Percentiles rank a stretch among this genome's conserved stretches.
Conservation (phyloP, 2,113 vertebrate genomes). For the Microcebus griseorufus region DNA sequence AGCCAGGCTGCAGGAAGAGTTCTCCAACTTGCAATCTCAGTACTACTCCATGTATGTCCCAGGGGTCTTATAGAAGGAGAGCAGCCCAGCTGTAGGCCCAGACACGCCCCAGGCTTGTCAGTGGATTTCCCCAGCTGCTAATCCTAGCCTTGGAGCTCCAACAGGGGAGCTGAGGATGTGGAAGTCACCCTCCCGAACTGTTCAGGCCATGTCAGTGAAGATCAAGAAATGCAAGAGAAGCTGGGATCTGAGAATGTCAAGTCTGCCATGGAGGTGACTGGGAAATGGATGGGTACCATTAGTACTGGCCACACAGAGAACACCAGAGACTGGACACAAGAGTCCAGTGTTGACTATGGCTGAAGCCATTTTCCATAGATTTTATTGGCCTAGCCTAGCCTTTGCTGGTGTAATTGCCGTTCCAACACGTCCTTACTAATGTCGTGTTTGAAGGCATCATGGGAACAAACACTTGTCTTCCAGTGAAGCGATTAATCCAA, state of each 20-base stretch:
- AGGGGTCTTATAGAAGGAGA: constrained; percentile 12
- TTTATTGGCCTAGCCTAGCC: constrained; percentile 77
- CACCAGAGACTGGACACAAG: constrained; percentile 11
- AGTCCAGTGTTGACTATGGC: constrained; percentile 64
- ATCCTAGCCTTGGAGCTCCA: neutral
- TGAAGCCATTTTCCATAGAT: constrained; percentile 80
- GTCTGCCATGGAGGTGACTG: neutral
- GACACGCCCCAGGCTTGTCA: constrained; percentile 3
- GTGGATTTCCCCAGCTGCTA: constrained; percentile 34
- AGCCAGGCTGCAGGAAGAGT: constrained; percentile 2
- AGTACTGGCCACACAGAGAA: neutral
- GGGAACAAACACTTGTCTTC: constrained; percentile 77
- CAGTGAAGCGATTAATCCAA: constrained; percentile 75
- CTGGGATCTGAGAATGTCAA: neutral
- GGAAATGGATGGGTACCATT: neutral
- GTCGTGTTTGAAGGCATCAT: constrained; percentile 73
- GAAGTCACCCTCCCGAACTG: neutral
- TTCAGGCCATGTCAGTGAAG: neutral
- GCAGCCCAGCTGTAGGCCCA: neutral
- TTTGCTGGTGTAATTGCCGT: constrained; percentile 74
- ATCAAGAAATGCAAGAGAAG: neutral
- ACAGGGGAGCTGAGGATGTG: neutral
- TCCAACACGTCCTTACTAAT: constrained; percentile 74
- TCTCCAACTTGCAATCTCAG: constrained; percentile 9
- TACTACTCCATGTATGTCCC: neutral